Base-by-base conservation (phyloP, 37 sponge, comb jelly and placozoan species). In the Crambe crambe region DNA sequence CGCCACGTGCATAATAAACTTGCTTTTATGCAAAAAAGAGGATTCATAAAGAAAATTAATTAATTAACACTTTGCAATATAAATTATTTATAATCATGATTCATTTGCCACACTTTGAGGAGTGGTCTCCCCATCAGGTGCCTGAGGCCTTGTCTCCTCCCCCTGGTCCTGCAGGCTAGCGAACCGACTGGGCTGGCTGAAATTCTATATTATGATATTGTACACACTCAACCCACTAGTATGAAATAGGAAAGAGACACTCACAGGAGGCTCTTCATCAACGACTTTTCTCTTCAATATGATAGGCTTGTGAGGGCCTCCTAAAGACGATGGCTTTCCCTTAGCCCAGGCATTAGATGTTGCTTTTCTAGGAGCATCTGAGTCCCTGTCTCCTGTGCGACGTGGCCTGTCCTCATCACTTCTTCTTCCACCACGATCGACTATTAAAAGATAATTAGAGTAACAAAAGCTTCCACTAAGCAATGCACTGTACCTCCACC, bases 141-240 rank as follows among this genome's bases (percentile, higher is more conserved):
- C 15, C 63, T 61, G 15, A 5, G 6, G 63, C 2, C 68, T 81
- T 1, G 63, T 82, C 42, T 58, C 84, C 21, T 41, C 54, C 0
- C 35, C 75, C 9, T 72, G 76, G 17, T 71, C 32, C 1, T 76
- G 29, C 69, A 91, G 73, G 5, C 62, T 54, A 17, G 91, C 91
- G 78, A 61, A 91, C 26, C 78, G 64, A 59, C 91, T 86, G 0
- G 83, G 88, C 54, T 86, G 87, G 69, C 89, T 86, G 37, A 91
- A 91, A 23, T 36, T 54, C 91, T 86, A 68, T 3, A 61, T 29
- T 21, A 61, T 23, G 5, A 61, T 27, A 23, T 21, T 29, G 15
- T 29, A 61, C 63, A 29, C 15, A 42, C 23, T 27, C 23, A 18
- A 72, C 4, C 10, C 23, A 3, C 3, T n/a, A 20, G 10, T 36